Evolutionary conservation across 2,797 vertebrate genomes (phyloP).

Genomic region (Pipistrellus kuhlii): DNA sequence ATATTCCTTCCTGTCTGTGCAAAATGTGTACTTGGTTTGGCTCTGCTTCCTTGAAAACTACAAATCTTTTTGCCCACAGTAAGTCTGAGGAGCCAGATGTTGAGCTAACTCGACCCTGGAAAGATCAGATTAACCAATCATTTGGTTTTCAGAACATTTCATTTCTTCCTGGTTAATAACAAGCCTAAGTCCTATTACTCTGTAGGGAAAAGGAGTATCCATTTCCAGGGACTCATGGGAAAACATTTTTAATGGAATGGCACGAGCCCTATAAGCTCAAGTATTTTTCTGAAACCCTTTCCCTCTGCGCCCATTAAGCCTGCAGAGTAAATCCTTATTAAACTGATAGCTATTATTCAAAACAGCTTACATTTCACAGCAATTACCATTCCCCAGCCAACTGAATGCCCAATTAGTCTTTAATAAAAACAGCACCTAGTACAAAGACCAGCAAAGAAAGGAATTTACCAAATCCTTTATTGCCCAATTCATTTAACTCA

Average conservation of each 20-base stretch:
- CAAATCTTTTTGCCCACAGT: neutral
- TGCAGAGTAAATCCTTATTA: slow-evolving; percentile 75
- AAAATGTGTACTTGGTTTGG: slow-evolving; percentile 27
- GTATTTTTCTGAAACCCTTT: slow-evolving; percentile 57
- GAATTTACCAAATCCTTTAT: slow-evolving; percentile 75
- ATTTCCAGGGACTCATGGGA: neutral
- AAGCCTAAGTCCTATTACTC: slow-evolving; percentile 21
- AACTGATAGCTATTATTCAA: slow-evolving; percentile 76
- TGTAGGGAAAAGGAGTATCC: neutral
- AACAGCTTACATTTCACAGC: slow-evolving; percentile 70
- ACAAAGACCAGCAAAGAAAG: slow-evolving; percentile 62
- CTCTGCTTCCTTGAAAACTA: neutral
- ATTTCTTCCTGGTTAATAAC: slow-evolving; percentile 59
- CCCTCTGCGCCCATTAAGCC: slow-evolving; percentile 62
- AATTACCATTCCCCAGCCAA: slow-evolving; percentile 71
- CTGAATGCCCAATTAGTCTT: slow-evolving; percentile 76
- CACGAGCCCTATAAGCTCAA: neutral
- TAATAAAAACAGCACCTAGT: slow-evolving; percentile 75
- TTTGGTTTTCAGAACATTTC: slow-evolving; percentile 50
- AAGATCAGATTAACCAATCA: neutral
- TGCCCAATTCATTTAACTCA: slow-evolving; percentile 60
- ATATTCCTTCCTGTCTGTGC: neutral
- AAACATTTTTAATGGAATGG: slow-evolving; percentile 42
- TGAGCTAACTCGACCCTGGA: neutral
- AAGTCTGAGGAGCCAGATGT: slow-evolving; percentile 2